Conservation (phyloP, 2,888 invertebrate species). For the Steinernema carpocapsae region DNA sequence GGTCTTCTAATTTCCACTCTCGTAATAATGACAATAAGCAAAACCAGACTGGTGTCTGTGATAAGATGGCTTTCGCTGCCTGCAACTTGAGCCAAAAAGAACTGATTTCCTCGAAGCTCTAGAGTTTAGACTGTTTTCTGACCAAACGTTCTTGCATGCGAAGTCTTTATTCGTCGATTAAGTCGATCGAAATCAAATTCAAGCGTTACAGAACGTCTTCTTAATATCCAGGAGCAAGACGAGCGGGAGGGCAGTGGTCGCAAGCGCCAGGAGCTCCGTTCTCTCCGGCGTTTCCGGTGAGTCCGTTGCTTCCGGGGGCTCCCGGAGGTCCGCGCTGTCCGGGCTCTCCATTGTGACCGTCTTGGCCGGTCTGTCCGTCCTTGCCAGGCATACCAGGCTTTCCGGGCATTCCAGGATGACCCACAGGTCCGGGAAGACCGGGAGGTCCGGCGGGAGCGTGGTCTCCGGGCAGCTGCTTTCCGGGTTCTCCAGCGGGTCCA, state of each 20-base stretch:
- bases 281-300: conserved; percentile 29
- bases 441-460: conserved; percentile 45
- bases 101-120: no score
- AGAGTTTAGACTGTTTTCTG: no score
- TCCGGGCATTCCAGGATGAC: conserved; percentile 55
- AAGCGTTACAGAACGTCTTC: no score
- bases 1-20: no score
- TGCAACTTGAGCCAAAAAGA: no score
- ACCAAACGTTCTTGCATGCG: no score
- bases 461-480: conserved; percentile 2
- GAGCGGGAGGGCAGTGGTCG: conserved; percentile 63
- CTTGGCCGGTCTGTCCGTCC: conserved; percentile 71
- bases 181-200: no score
- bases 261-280: conserved; percentile 57
- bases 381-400: conserved; percentile 47
- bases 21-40: no score
- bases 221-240: conserved; percentile 62
- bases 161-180: no score
- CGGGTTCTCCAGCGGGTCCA: conserved; percentile 45
- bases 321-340: conserved; percentile 47
- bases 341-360: conserved; percentile 63
- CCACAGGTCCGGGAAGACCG: conserved; percentile 54
- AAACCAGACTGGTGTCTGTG: no score
- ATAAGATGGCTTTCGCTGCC: no score
- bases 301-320: conserved; percentile 32